Conservation (phyloP, 1,140 invertebrate genomes). For the Goniozus legneri region DNA sequence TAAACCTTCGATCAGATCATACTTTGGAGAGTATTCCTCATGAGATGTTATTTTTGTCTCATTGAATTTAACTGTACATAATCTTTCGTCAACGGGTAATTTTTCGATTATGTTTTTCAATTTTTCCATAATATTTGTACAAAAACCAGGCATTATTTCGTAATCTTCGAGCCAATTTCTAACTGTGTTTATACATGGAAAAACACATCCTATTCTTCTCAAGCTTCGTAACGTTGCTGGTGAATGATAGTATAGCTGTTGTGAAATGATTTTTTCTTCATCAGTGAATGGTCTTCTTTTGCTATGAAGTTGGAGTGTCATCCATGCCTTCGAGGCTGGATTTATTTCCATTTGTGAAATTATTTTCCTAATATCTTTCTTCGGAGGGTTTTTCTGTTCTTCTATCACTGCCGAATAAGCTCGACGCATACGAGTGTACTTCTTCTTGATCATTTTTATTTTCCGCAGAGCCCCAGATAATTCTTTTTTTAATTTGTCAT, state of each 20-base stretch:
- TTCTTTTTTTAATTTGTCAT: no score
- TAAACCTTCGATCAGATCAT: slow-evolving; percentile 20
- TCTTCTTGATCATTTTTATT: no score
- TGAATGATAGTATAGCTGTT: slow-evolving; percentile 23
- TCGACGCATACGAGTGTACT: no score
- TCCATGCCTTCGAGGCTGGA: neutral
- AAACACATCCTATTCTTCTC: slow-evolving; percentile 17
- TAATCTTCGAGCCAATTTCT: slow-evolving; percentile 15
- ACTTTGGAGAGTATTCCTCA: slow-evolving; percentile 21
- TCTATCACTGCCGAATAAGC: no score
- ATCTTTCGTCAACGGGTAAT: slow-evolving; percentile 7
- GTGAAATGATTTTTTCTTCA: slow-evolving; percentile 1
- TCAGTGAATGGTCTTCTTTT: neutral
- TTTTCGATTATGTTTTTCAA: slow-evolving; percentile 5
- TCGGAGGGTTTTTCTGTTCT: no score
- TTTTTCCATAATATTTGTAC: slow-evolving; percentile 14
- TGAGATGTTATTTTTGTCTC: slow-evolving; percentile 16
- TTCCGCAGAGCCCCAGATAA: no score
- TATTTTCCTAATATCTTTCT: no score
- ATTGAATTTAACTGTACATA: slow-evolving; percentile 19
- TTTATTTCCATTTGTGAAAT: no score
- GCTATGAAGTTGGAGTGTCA: neutral
- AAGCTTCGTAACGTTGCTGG: slow-evolving; percentile 14
- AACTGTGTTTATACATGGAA: slow-evolving; percentile 15
- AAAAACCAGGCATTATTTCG: slow-evolving; percentile 20